Percentiles rank a stretch among this genome's conserved stretches.
These are phyloP conservation scores for Cryptophagus acutangulus DNA, from an alignment of 2,888 invertebrate species.

Conservation along the genomic window DNA sequence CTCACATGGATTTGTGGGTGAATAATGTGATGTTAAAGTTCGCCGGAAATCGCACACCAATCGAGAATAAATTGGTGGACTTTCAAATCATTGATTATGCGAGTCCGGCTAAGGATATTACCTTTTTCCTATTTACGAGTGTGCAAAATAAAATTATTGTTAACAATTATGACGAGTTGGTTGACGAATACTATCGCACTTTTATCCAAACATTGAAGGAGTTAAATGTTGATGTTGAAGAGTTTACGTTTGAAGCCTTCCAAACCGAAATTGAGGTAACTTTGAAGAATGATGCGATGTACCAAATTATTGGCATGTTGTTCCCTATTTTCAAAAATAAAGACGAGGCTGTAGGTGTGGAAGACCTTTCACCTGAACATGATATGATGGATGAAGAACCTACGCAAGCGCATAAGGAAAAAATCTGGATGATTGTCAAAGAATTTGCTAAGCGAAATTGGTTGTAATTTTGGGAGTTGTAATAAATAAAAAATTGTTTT, in stretches of 20 bases:
- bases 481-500: too few species aligned
- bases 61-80: slow-evolving; percentile 49
- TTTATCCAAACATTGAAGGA: slow-evolving; percentile 44
- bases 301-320: neutral
- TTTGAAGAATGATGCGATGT: neutral
- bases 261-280: slow-evolving; percentile 39
- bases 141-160: slow-evolving; percentile 43
- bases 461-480: slow-evolving; percentile 18
- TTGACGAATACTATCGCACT: slow-evolving; percentile 49
- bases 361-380: neutral
- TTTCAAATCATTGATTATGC: slow-evolving; percentile 53
- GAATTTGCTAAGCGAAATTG: slow-evolving; percentile 29
- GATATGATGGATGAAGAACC: slow-evolving; percentile 15
- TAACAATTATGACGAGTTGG: slow-evolving; percentile 46
- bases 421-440: slow-evolving; percentile 23
- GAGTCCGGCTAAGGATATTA: slow-evolving; percentile 50
- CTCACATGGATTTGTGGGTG: slow-evolving; percentile 56
- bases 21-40: slow-evolving; percentile 55
- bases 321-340: neutral
- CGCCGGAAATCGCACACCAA: slow-evolving; percentile 31
- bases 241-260: slow-evolving; percentile 44
- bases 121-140: slow-evolving; percentile 53
- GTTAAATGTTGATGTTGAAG: slow-evolving; percentile 31
- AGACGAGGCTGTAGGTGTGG: neutral
- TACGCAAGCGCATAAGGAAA: slow-evolving; percentile 23